Evolutionary conservation across 2,888 invertebrate species (phyloP).

Genomic region (Tridacna crocea): DNA sequence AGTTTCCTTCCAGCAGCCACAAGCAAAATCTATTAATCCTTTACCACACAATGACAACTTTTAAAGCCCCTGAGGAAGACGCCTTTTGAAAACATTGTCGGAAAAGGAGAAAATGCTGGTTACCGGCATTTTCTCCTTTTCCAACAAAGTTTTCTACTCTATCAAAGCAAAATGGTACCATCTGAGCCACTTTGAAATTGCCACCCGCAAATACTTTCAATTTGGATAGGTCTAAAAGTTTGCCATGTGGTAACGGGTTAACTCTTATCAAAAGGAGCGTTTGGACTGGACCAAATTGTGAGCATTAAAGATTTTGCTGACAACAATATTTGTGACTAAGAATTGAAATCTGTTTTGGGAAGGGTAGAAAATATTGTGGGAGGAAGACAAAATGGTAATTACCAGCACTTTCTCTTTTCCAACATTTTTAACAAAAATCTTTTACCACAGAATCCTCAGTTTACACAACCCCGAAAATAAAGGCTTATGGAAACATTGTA

Average conservation of each 20-base stretch:
- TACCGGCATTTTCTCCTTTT: neutral
- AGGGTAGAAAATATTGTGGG: neutral
- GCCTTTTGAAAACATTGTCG: neutral
- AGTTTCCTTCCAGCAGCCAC: neutral
- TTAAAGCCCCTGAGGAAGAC: neutral
- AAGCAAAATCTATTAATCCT: constrained; percentile 4
- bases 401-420: neutral
- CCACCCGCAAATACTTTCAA: too few species aligned
- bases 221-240: too few species aligned
- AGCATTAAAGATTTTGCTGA: too few species aligned
- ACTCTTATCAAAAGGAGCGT: too few species aligned
- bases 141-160: neutral
- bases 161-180: too few species aligned
- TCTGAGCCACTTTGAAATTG: neutral
- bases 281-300: too few species aligned
- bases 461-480: too few species aligned
- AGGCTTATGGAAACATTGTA: too few species aligned
- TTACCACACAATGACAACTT: neutral
- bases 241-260: too few species aligned
- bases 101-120: neutral
- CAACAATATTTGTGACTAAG: too few species aligned
- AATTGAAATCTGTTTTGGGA: neutral
- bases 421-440: neutral
- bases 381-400: neutral
- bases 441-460: too few species aligned